Evolutionary conservation across 2,797 vertebrate genomes (phyloP).

Genomic region (Macropus fuliginosus): DNA sequence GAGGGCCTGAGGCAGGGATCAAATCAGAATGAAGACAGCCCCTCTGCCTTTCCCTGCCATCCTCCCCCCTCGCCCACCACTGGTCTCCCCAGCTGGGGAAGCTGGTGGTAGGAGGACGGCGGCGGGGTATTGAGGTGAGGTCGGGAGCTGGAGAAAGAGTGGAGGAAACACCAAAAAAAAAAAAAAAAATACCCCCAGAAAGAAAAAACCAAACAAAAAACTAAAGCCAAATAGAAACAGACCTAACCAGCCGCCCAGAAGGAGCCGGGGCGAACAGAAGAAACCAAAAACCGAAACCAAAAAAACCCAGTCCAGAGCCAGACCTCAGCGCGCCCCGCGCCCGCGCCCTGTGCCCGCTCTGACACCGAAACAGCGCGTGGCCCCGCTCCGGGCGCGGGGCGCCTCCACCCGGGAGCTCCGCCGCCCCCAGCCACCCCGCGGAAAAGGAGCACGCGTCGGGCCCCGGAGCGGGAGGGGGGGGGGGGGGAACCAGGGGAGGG

Average conservation of each 20-base stretch:
- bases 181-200: conserved; percentile 69
- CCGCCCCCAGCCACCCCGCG: conserved; percentile 26
- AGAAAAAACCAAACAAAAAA: conserved; percentile 61
- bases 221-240: conserved; percentile 55
- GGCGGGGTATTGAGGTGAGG: conserved; percentile 77
- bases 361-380: conserved; percentile 65
- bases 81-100: conserved; percentile 69
- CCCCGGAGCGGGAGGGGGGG: conserved; percentile 50
- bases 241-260: conserved; percentile 44
- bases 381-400: conserved; percentile 47
- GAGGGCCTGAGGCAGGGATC: conserved; percentile 83
- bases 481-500: conserved; percentile 75
- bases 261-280: conserved; percentile 42
- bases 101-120: conserved; percentile 80
- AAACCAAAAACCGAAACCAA: conserved; percentile 76
- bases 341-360: conserved; percentile 28
- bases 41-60: conserved; percentile 58
- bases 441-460: conserved; percentile 69
- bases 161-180: conserved; percentile 81
- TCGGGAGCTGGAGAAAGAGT: conserved; percentile 70
- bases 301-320: conserved; percentile 73
- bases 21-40: conserved; percentile 88
- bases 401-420: conserved; percentile 52
- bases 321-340: conserved; percentile 58
- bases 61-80: conserved; percentile 30